Evolutionary conservation across 2,113 vertebrate genomes (phyloP).

Genomic region (Meles meles): DNA sequence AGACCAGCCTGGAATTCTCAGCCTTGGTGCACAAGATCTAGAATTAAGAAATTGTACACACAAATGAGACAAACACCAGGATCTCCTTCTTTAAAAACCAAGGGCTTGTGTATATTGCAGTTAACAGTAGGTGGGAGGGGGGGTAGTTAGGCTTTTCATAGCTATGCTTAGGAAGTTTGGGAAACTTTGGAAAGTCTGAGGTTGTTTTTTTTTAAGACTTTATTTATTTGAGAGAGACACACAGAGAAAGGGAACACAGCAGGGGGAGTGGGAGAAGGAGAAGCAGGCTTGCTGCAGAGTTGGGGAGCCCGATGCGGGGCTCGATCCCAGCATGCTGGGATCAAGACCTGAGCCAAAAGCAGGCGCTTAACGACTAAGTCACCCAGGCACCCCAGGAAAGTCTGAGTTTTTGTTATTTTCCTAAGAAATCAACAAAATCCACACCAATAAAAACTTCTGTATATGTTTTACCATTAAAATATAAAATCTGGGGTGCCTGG

Average conservation of each 20-base stretch:
- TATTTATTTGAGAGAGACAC: no score
- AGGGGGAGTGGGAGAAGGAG: no score
- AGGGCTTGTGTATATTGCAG: not conserved
- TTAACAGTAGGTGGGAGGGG: not conserved
- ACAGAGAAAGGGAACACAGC: no score
- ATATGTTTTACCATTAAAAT: not conserved
- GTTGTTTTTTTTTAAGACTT: not conserved
- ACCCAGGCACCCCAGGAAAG: not conserved
- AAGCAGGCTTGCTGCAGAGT: no score
- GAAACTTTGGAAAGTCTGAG: not conserved
- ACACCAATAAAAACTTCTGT: not conserved
- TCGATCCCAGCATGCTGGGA: no score
- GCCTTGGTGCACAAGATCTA: conserved; percentile 78
- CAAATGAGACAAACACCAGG: conserved; percentile 65
- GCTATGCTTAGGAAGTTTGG: not conserved
- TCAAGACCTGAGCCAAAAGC: no score
- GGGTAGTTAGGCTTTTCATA: not conserved
- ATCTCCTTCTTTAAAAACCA: conserved; percentile 7
- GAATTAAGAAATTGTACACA: conserved; percentile 69
- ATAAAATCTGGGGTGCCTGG: not conserved
- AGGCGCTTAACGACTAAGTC: no score
- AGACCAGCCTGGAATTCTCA: conserved; percentile 78
- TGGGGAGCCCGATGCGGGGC: no score
- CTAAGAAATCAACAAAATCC: not conserved
- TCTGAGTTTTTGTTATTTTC: not conserved